These are phyloP conservation scores for Tetragnatha versicolor DNA, from an alignment of 1,140 invertebrate genomes.

Conservation along the genomic window DNA sequence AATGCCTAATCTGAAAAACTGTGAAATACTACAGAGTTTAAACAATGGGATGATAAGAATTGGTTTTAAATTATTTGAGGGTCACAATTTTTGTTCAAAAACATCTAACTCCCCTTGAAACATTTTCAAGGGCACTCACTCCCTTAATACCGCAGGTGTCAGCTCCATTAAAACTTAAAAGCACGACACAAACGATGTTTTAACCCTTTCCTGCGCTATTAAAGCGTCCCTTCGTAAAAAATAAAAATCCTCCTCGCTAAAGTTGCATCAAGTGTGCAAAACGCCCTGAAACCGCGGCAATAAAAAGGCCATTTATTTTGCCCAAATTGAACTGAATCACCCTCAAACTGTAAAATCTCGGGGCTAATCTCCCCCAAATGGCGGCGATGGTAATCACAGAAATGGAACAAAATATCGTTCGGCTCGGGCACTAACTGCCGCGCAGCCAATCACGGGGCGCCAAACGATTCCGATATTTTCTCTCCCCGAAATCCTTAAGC, in stretches of 20 bases:
- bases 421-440: background rate
- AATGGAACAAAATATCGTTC: slow-evolving; percentile 8
- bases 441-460: background rate
- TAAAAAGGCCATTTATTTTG: background rate
- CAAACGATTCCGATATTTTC: background rate
- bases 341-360: background rate
- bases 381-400: slow-evolving; percentile 7
- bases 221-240: background rate
- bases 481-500: background rate
- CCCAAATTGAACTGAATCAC: background rate
- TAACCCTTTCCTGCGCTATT: background rate
- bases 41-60: no score
- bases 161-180: background rate
- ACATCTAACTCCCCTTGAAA: no score
- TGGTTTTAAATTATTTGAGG: no score
- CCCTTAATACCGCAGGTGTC: background rate
- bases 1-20: no score
- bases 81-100: no score
- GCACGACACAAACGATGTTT: background rate
- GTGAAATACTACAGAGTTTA: no score
- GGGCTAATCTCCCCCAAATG: slow-evolving; percentile 10
- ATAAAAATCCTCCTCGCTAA: background rate
- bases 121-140: background rate
- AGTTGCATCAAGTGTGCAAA: background rate
- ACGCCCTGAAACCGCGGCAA: background rate